Evolutionary conservation across 1,140 invertebrate genomes (phyloP).

Genomic region (Magallana angulata): DNA sequence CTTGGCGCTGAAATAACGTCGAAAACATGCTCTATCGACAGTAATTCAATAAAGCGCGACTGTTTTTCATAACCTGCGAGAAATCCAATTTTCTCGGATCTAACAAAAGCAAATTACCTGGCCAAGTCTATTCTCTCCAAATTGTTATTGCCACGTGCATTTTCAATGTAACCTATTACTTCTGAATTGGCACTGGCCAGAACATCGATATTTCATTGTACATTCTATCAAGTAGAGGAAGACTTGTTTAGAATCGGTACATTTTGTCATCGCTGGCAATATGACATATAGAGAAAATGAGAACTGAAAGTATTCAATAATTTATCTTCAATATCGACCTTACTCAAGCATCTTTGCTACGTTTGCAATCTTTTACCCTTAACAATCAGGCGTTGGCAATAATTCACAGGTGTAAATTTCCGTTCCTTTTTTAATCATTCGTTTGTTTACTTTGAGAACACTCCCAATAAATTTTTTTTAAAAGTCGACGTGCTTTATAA

Average conservation of each 20-base stretch:
- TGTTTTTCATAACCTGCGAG: not conserved
- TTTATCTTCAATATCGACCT: slow-evolving; percentile 23
- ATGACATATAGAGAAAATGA: not conserved
- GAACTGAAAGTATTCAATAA: not conserved
- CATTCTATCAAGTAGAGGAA: no score
- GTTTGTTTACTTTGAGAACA: not conserved
- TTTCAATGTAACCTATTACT: slow-evolving; percentile 13
- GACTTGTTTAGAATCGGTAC: not conserved
- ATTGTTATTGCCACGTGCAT: not conserved
- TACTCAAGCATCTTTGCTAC: not conserved
- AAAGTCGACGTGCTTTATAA: not conserved
- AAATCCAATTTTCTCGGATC: not conserved
- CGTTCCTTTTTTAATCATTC: not conserved
- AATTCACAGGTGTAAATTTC: not conserved
- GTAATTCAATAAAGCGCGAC: not conserved
- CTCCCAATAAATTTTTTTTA: not conserved
- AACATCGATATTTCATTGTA: no score
- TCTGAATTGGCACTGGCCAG: not conserved
- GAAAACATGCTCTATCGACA: no score
- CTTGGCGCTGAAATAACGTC: no score
- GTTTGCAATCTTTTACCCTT: not conserved
- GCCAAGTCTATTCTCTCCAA: not conserved
- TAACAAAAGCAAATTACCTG: not conserved
- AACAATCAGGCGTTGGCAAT: not conserved
- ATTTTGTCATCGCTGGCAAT: not conserved